Base-by-base conservation (phyloP, 1,140 invertebrate genomes). In the Medauroidea extradentata region DNA sequence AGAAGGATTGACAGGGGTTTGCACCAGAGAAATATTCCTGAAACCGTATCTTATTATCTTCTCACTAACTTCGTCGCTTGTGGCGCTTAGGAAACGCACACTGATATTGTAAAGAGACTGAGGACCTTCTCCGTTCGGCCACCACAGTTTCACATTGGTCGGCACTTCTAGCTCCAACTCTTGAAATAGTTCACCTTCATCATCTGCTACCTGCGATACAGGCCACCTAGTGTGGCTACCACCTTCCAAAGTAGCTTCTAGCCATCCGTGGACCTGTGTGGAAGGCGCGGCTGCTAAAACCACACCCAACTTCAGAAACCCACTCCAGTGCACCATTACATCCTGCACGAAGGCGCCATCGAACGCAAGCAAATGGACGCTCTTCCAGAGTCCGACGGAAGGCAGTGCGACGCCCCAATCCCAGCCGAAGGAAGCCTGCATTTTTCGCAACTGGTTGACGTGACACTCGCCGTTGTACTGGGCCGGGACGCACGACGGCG, bases 381-480 rank as follows among this genome's bases (percentile, higher is more conserved):
- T 64, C 69, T 81, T 81, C 83, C 82, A 98, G 50, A 99, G 86
- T 63, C 95, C 96, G 62, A 91, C 81, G 1, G 93, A 94, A 0
- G 95, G 94, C 64, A 96, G 93, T 0, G 94, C 90, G 14, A 94
- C 93, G 21, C 95, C 96, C 97, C 96, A 99, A 76, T 99, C 96
- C 96, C 96, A 99, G 27, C 87, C 83, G 65, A 96, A 99, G 11
- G 93, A 95, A 0, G 93, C 88, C 78, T 98, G 96, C 86, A 95
- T 95, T 79, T 99, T 99, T 56, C 95, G 81, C 50, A 99, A 84
- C 73, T 94, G 90, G 74, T 99, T 98, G 3, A 87, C 86, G 67
- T 98, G 92, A 70, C 95, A 98, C 60, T 97, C 93, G 1, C 97
- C 97, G 62, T 94, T 84, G 67, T 97, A 96, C 2, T 75, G 74